Evolutionary conservation across 2,113 vertebrate species (phyloP).

Genomic region (Mus spicilegus): DNA sequence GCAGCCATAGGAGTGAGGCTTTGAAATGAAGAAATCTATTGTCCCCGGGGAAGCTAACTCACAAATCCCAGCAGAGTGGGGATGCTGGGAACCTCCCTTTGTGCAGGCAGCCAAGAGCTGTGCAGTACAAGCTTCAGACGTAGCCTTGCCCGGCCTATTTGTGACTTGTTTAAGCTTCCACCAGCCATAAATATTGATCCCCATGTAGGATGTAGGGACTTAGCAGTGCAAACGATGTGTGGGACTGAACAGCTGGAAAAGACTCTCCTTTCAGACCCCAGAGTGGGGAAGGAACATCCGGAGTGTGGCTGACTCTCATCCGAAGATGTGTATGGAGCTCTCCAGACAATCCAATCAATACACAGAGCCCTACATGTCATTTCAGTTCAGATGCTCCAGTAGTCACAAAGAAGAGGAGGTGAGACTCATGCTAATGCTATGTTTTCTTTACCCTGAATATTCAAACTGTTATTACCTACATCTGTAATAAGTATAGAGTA

Average conservation of each 20-base stretch:
- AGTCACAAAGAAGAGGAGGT: not conserved
- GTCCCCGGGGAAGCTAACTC: conserved; percentile 67
- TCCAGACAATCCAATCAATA: not conserved
- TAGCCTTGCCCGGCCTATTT: conserved; percentile 5
- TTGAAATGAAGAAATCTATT: conserved; percentile 76
- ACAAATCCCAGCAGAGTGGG: conserved; percentile 59
- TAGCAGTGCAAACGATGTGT: conserved; percentile 14
- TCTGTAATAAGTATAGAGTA: not conserved
- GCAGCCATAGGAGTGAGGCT: conserved; percentile 58
- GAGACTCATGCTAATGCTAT: conserved; percentile 9
- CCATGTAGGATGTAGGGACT: conserved; percentile 4
- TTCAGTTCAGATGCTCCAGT: conserved; percentile 36
- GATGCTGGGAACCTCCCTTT: conserved; percentile 45
- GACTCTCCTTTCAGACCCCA: not conserved
- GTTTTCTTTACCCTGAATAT: not conserved
- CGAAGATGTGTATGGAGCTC: not conserved
- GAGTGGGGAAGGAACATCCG: not conserved
- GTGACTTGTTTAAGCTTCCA: conserved; percentile 71
- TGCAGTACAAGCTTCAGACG: not conserved
- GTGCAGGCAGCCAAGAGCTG: conserved; percentile 26
- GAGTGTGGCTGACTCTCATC: not conserved
- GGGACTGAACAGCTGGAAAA: not conserved
- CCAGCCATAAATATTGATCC: conserved; percentile 70
- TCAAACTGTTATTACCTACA: conserved; percentile 32
- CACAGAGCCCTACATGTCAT: not conserved